Evolutionary conservation across 2,888 invertebrate species (phyloP), one percentile per base, ranked within the genome.

Genomic region (Quadroppia sp.): DNA sequence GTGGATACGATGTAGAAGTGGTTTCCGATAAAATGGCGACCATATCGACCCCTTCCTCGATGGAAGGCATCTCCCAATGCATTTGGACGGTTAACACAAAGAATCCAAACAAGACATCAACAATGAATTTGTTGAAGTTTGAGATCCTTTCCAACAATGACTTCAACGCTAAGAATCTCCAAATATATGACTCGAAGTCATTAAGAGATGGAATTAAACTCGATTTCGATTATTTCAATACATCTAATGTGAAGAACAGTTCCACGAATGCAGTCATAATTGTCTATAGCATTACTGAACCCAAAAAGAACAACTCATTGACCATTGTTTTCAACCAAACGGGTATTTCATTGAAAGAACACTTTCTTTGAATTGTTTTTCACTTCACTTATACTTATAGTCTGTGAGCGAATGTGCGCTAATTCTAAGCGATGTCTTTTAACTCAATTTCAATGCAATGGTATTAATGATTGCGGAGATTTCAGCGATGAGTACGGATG

Each of bases 381-480:
- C 2, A 9, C 30, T 9, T 30, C 36, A 20, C 3, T 36, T 36
- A 13, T 1, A 15, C n/a, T 1, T 20, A 67, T 23, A 67, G 67
- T 20, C 7, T 67, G 67, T 36, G 1, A 67, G 2, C 15, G 13
- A 25, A 3, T 20, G 17, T 67, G 67, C 20, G 11, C 2, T 2
- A 67, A 40, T 15, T 13, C 15, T n/a, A 42, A 64, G 30, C 64
- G 67, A 42, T 67, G 67, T 67, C 13, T 67, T 25, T 11, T 67
- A 2, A 9, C 20, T n/a, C n/a, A 67, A 23, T 67, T 67, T 67
- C 23, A 23, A 6, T 67, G 67, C 67, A 67, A 67, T 23, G 67
- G 67, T 15, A 2, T 20, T 23, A 42, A 67, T 36, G 67, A 67
- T 67, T 67, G 67, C 67, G 67, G 67, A 9, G 67, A 67, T 20